phyloP scores from a whole-genome alignment of 1,140 invertebrate genomes.

The Nymphalis io region DNA sequence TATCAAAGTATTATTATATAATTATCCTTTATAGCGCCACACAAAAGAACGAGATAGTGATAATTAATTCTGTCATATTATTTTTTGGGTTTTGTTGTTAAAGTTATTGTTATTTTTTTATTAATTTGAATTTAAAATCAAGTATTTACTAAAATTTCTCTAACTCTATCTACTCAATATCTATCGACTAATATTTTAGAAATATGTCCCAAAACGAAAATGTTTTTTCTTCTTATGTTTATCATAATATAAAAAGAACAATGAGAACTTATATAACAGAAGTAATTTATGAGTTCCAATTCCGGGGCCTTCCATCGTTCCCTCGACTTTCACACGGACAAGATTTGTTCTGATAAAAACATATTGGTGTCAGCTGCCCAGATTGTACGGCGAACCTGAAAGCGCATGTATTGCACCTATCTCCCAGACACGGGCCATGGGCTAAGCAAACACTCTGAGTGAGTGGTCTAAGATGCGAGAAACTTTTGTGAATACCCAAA shows the following conservation, averaged over 20 bases:
- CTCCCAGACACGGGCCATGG: slow-evolving; percentile 71
- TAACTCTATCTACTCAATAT: too few relatives aligned
- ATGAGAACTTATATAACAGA: slow-evolving; percentile 26
- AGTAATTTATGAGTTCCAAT: slow-evolving; percentile 35
- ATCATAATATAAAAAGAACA: slow-evolving; percentile 2
- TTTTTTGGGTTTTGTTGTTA: too few relatives aligned
- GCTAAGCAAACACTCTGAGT: slow-evolving; percentile 67
- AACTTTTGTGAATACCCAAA: not conserved
- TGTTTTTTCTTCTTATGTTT: not conserved
- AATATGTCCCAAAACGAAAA: too few relatives aligned
- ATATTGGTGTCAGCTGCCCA: slow-evolving; percentile 74
- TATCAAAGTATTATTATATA: too few relatives aligned
- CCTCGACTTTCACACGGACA: slow-evolving; percentile 73
- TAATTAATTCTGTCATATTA: too few relatives aligned
- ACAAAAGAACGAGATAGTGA: too few relatives aligned
- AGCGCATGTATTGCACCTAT: slow-evolving; percentile 78
- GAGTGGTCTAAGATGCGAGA: slow-evolving; percentile 42
- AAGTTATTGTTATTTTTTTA: too few relatives aligned
- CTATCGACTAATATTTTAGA: too few relatives aligned
- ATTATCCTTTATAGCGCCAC: too few relatives aligned
- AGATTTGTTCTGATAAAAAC: slow-evolving; percentile 76
- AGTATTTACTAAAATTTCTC: too few relatives aligned
- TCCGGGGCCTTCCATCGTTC: slow-evolving; percentile 46
- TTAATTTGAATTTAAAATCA: too few relatives aligned
- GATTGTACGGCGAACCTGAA: slow-evolving; percentile 71